Evolutionary conservation across 2,888 invertebrate species (phyloP), one percentile per base, ranked within the genome.

Genomic region (Heliconius sara): DNA sequence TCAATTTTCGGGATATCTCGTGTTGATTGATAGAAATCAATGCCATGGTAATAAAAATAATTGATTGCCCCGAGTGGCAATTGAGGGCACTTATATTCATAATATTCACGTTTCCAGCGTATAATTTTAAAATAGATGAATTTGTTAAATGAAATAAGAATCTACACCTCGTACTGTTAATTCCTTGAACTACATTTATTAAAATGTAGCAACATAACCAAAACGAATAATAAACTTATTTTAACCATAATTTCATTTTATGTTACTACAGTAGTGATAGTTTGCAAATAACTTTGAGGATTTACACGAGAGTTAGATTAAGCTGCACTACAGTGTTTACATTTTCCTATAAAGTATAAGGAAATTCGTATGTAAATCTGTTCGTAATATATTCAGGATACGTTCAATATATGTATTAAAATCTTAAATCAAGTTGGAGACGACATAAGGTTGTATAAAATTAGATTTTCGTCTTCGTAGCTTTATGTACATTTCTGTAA

Each of bases 361-460:
- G 57, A 73, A 72, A 57, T 60, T 60, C 34, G 60, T 73, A 60
- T 34, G 60, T 73, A 60, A 73, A 73, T 34, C 60, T 73, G 30
- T n/a, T 34, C 57, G 30, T 60, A 57, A 73, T 60, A n/a, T 73
- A 73, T 73, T 73, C 73, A 73, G 73, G 34, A 73, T 57, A 73
- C 60, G 73, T 60, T 34, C 57, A 60, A 73, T 73, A 60, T 52
- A 34, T 57, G n/a, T 57, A 57, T 52, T 52, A 52, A 52, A 52
- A 6, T 52, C 19, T 52, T 52, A 52, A 16, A 73, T 34, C 27
- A 34, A 60, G 57, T 73, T 73, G n/a, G 16, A 73, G 34, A 60
- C 57, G 72, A n/a, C 10, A 57, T 34, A 34, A 34, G 12, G 22
- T 73, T 73, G n/a, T 30, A 30, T 72, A 57, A 30, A 57, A 34